Evolutionary conservation across 2,113 vertebrate genomes (phyloP).

Genomic region (Proteles cristata): DNA sequence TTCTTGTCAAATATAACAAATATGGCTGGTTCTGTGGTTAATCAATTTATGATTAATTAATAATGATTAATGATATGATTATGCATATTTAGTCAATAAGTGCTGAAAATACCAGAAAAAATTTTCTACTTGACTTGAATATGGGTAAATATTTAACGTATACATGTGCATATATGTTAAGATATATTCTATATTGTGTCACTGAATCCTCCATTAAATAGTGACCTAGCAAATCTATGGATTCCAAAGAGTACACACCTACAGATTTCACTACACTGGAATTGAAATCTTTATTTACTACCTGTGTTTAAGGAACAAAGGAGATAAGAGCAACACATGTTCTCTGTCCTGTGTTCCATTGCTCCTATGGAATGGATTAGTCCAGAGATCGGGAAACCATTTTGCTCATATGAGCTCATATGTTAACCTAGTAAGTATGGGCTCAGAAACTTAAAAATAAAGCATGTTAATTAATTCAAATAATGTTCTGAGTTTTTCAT

Average conservation of each 20-base stretch:
- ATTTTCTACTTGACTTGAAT: background rate
- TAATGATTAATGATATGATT: background rate
- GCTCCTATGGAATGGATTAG: background rate
- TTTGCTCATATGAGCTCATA: background rate
- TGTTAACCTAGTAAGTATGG: background rate
- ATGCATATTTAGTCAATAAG: background rate
- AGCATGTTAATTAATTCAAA: background rate
- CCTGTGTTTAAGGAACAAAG: background rate
- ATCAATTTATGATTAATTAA: background rate
- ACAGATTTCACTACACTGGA: background rate
- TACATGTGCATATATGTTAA: background rate
- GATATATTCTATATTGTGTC: background rate
- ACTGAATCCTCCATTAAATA: background rate
- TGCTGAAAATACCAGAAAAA: background rate
- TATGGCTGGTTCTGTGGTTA: background rate
- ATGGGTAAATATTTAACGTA: background rate
- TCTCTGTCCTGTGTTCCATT: background rate
- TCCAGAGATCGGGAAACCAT: background rate
- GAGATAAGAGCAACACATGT: background rate
- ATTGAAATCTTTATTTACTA: background rate
- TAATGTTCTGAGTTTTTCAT: background rate
- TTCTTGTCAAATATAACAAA: background rate
- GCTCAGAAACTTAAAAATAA: background rate
- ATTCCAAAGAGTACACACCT: background rate
- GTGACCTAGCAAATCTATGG: background rate